Evolutionary conservation across 2,888 invertebrate species (phyloP).

Genomic region (Drosophila putrida): DNA sequence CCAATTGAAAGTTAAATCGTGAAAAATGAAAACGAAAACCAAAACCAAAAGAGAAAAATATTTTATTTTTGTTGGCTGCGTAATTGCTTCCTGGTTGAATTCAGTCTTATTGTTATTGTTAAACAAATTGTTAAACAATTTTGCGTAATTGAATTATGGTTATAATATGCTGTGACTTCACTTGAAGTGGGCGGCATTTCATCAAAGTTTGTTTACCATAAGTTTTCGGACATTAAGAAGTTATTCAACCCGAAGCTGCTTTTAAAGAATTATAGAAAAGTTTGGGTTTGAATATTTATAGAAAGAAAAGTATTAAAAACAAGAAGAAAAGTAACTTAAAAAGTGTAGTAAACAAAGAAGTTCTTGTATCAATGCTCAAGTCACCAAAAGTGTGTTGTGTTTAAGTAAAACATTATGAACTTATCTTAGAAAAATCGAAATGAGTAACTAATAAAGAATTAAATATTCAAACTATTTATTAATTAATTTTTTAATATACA

Average conservation of each 20-base stretch:
- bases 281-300: not conserved
- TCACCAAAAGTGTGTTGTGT: no score
- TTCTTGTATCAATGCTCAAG: no score
- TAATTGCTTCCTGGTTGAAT: constrained; percentile 51
- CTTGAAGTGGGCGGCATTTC: constrained; percentile 25
- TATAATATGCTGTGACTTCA: not conserved
- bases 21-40: constrained; percentile 27
- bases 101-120: constrained; percentile 5
- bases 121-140: constrained; percentile 40
- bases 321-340: no score
- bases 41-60: constrained; percentile 26
- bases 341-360: no score
- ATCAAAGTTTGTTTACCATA: constrained; percentile 32
- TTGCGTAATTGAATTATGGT: constrained; percentile 21
- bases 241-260: not conserved
- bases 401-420: no score
- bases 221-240: constrained; percentile 1
- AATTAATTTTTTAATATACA: not conserved
- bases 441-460: no score
- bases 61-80: constrained; percentile 39
- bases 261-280: constrained; percentile 1
- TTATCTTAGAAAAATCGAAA: no score
- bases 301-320: not conserved
- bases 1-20: constrained; percentile 36
- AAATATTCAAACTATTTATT: no score